phyloP scores from a whole-genome alignment of 2,113 vertebrate genomes.

The Bufo gargarizans region DNA sequence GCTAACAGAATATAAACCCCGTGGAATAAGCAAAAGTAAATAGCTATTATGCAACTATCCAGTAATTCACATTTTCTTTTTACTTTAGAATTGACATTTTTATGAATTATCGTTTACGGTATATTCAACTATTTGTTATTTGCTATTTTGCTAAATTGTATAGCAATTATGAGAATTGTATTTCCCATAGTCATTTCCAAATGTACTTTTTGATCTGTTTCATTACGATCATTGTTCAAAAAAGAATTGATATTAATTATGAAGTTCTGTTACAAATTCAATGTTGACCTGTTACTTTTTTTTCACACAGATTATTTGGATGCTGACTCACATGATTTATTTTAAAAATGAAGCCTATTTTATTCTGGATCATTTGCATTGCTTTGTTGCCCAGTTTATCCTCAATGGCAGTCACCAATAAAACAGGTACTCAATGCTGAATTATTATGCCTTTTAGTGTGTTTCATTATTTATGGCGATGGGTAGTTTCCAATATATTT shows the following conservation, averaged over 20 bases:
- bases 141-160: neutral
- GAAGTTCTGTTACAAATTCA: neutral
- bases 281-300: conserved; percentile 1
- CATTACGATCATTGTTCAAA: neutral
- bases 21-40: neutral
- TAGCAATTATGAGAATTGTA: neutral
- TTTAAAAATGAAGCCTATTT: conserved; percentile 78
- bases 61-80: neutral
- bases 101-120: neutral
- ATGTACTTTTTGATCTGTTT: neutral
- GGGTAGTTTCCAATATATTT: neutral
- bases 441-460: neutral
- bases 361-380: conserved; percentile 79
- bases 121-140: neutral
- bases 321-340: conserved; percentile 72
- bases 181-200: neutral
- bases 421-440: conserved; percentile 77
- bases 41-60: neutral
- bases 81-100: neutral
- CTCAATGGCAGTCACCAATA: conserved; percentile 81
- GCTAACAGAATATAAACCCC: neutral
- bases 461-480: neutral
- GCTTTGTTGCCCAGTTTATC: conserved; percentile 75
- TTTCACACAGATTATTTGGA: conserved; percentile 73
- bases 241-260: neutral